These are phyloP conservation scores for Beris morrisii DNA, from an alignment of 2,888 invertebrate genomes.

Conservation along the genomic window DNA sequence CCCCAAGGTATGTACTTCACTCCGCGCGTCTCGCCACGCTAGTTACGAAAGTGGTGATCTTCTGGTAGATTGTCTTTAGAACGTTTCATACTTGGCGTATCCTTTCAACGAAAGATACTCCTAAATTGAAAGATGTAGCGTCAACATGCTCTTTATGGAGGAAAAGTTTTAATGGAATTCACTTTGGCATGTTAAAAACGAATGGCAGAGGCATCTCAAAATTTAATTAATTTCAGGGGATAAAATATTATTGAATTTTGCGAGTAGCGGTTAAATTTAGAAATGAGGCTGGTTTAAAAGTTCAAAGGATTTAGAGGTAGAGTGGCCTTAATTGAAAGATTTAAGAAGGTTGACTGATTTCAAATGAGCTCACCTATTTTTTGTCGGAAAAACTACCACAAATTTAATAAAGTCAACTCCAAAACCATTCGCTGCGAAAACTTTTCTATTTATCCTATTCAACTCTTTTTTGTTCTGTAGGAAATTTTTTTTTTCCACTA, in stretches of 20 bases:
- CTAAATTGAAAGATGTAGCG: too few relatives aligned
- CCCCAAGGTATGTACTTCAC: too few relatives aligned
- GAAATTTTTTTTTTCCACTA: neutral
- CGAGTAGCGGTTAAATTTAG: neutral
- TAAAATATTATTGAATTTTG: slow-evolving; percentile 16
- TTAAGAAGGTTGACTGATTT: neutral
- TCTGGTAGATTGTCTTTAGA: too few relatives aligned
- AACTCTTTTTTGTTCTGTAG: neutral
- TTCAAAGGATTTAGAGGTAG: too few relatives aligned
- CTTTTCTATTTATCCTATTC: too few relatives aligned
- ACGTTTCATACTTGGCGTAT: too few relatives aligned
- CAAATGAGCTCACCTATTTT: neutral
- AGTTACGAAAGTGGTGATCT: too few relatives aligned
- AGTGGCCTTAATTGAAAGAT: slow-evolving; percentile 1
- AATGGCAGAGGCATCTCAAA: slow-evolving; percentile 7
- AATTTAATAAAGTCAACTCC: too few relatives aligned
- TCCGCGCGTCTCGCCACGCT: too few relatives aligned
- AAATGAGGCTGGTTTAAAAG: neutral
- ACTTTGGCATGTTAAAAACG: slow-evolving; percentile 8
- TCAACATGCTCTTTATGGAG: neutral
- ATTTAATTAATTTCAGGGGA: slow-evolving; percentile 20
- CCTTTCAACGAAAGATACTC: too few relatives aligned
- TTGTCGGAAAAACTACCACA: neutral
- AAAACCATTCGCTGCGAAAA: too few relatives aligned
- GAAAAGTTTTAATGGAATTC: slow-evolving; percentile 29